Conservation (phyloP, 2,797 vertebrate species). For the Enteromius argenteus region DNA sequence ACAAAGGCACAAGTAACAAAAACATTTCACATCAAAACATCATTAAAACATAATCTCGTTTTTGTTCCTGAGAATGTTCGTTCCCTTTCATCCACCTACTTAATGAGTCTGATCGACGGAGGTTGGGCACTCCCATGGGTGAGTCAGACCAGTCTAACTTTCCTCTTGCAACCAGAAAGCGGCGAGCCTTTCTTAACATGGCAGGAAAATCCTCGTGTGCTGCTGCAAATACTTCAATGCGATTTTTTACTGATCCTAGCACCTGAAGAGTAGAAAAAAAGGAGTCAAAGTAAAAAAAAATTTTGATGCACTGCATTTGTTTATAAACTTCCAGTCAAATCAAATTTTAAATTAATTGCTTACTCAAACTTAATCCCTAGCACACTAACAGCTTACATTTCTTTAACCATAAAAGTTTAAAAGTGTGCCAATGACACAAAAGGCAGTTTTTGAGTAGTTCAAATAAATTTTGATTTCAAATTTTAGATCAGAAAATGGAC, state of each 20-base stretch:
- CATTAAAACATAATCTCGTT: not conserved
- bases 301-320: not conserved
- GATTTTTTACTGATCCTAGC: constrained; percentile 95
- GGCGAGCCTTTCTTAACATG: constrained; percentile 92
- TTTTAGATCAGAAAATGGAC: not conserved
- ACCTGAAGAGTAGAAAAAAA: constrained; percentile 79
- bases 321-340: not conserved
- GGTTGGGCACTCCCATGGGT: constrained; percentile 72
- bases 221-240: constrained; percentile 91
- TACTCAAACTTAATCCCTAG: not conserved
- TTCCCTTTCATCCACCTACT: constrained; percentile 74
- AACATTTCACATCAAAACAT: constrained; percentile 1
- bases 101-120: constrained; percentile 86
- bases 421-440: not conserved
- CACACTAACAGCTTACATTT: not conserved
- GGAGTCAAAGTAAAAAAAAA: not conserved
- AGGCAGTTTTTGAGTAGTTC: not conserved
- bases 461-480: not conserved
- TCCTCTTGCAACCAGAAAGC: constrained; percentile 91
- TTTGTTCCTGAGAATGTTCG: not conserved
- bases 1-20: not conserved
- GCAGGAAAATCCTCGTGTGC: constrained; percentile 91
- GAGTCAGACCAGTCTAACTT: constrained; percentile 88
- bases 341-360: not conserved
- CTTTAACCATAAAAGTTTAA: not conserved